A percentile compares a stretch with the other conserved stretches of the same genome.
Evolutionary conservation across 2,888 invertebrate genomes (phyloP).

Genomic region (Hofmannophila pseudospretella): DNA sequence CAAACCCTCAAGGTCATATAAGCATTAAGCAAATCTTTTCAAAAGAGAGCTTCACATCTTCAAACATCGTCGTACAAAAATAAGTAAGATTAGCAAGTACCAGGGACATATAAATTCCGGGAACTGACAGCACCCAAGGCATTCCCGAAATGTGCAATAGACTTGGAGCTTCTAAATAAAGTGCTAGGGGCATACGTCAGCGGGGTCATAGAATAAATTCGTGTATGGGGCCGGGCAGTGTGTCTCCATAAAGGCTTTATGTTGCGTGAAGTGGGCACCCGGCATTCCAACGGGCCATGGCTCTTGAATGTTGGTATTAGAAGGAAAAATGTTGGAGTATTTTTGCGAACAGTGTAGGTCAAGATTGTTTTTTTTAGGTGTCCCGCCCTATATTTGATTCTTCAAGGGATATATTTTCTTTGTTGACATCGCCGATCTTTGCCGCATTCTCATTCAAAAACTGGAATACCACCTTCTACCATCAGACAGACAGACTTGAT

Average conservation of each 20-base stretch:
- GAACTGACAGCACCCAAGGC: conserved; percentile 4
- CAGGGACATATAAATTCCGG: conserved; percentile 12
- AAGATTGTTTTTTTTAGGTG: no score
- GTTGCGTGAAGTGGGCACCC: conserved; percentile 51
- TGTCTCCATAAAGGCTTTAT: conserved; percentile 64
- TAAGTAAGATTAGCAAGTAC: conserved; percentile 4
- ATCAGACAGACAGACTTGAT: no score
- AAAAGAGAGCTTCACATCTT: no score
- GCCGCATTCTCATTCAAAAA: background rate
- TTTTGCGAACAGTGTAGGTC: background rate
- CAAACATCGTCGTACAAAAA: no score
- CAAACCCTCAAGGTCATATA: no score
- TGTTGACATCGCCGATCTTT: no score
- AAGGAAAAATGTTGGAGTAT: conserved; percentile 23
- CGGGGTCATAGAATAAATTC: conserved; percentile 18
- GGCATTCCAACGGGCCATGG: conserved; percentile 22
- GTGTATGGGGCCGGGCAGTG: conserved; percentile 27
- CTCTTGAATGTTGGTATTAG: conserved; percentile 25
- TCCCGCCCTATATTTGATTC: no score
- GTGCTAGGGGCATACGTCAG: conserved; percentile 15
- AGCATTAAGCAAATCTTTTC: no score
- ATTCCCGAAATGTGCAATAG: conserved; percentile 11
- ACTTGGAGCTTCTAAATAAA: conserved; percentile 7
- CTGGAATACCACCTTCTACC: no score
- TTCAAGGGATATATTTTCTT: no score